Evolutionary conservation across 2,113 vertebrate species (phyloP).

Genomic region (Prunella himalayana): DNA sequence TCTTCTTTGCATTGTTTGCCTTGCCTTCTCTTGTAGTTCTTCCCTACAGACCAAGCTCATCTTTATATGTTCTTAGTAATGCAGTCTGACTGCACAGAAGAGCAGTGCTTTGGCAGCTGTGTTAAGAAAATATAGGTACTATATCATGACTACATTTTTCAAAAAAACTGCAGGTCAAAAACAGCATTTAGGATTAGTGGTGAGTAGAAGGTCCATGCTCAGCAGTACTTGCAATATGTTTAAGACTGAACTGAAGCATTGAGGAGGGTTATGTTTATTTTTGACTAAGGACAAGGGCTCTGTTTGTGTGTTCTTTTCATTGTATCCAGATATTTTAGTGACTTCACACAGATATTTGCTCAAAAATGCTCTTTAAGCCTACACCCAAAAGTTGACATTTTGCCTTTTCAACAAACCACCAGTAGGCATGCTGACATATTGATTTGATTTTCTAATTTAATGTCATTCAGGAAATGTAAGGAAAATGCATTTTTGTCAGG

Average conservation of each 20-base stretch:
- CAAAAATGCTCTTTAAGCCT: not conserved
- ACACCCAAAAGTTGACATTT: not conserved
- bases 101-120: not conserved
- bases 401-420: not conserved
- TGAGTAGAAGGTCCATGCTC: not conserved
- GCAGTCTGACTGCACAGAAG: conserved; percentile 28
- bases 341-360: not conserved
- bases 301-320: not conserved
- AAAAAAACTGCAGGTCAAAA: not conserved
- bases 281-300: not conserved
- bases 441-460: conserved; percentile 16
- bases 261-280: not conserved
- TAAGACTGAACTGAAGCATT: not conserved
- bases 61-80: not conserved
- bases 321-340: not conserved
- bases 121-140: conserved; percentile 3
- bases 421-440: not conserved
- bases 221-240: not conserved
- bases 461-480: not conserved
- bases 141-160: not conserved
- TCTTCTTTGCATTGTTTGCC: conserved; percentile 10
- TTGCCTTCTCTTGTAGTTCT: conserved; percentile 20
- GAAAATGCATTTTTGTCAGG: not conserved
- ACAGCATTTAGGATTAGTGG: not conserved
- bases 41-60: not conserved